Conservation (phyloP, 2,797 vertebrate species). For the Mareca strepera region DNA sequence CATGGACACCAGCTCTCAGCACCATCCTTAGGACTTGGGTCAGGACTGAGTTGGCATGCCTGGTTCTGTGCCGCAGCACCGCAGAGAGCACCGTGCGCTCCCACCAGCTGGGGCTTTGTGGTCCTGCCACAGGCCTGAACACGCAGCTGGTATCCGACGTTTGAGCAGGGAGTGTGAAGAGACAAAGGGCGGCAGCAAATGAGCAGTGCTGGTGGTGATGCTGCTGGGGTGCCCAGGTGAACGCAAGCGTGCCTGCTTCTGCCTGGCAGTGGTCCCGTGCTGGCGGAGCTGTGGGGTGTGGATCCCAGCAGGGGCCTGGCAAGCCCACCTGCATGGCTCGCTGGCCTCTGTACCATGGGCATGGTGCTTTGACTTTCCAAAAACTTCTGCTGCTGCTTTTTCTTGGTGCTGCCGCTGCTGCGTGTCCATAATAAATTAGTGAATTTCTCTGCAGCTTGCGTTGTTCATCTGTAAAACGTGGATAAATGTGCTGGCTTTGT, state of each 20-base stretch:
- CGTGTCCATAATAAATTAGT: accelerated
- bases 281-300: accelerated
- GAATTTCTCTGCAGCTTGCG: not conserved
- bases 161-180: accelerated
- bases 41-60: not conserved
- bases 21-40: not conserved
- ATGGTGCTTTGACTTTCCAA: accelerated
- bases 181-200: not conserved
- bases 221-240: accelerated
- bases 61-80: not conserved
- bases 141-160: accelerated
- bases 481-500: not conserved
- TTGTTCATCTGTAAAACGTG: not conserved
- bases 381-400: accelerated
- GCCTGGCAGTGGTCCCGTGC: accelerated
- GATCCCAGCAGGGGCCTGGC: not conserved
- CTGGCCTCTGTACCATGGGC: accelerated
- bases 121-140: not conserved
- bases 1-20: not conserved
- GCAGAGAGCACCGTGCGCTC: not conserved
- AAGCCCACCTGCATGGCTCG: not conserved
- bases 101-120: not conserved
- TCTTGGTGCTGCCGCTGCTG: not conserved
- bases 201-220: no score
- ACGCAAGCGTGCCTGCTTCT: not conserved